Percentiles rank a stretch among this genome's conserved stretches.
These are phyloP conservation scores for Metellina segmentata DNA, from an alignment of 2,888 invertebrate species.

Conservation along the genomic window DNA sequence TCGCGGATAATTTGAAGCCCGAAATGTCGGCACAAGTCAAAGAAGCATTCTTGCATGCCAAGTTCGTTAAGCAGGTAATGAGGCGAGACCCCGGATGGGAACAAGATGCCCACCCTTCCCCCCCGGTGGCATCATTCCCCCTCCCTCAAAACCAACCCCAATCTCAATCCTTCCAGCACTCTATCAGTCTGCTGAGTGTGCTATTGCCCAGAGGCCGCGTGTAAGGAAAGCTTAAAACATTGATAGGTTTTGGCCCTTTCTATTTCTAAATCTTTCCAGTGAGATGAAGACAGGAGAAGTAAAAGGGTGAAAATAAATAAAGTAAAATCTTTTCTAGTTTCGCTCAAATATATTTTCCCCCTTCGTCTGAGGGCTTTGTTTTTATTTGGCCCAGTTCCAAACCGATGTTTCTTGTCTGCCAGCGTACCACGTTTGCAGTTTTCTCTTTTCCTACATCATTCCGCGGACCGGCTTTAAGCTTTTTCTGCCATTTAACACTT, in stretches of 20 bases:
- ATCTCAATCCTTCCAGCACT: background rate
- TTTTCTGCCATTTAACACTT: slow-evolving; percentile 68
- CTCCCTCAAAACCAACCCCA: background rate
- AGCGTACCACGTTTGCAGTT: slow-evolving; percentile 59
- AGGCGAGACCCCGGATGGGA: slow-evolving; percentile 36
- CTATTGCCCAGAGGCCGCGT: slow-evolving; percentile 25
- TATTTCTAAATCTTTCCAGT: slow-evolving; percentile 52
- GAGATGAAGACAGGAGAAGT: slow-evolving; percentile 36
- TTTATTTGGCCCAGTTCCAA: slow-evolving; percentile 62
- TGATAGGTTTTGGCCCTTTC: slow-evolving; percentile 47
- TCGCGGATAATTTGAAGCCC: background rate
- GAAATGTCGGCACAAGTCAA: background rate
- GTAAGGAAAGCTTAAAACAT: slow-evolving; percentile 49
- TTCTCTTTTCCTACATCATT: slow-evolving; percentile 48
- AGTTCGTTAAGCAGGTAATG: slow-evolving; percentile 69
- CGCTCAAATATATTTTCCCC: background rate
- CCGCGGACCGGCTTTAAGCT: slow-evolving; percentile 40
- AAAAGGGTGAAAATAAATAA: slow-evolving; percentile 41
- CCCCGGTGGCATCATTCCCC: background rate
- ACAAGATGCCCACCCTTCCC: slow-evolving; percentile 18
- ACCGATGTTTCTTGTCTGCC: slow-evolving; percentile 60
- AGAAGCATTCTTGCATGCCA: slow-evolving; percentile 38
- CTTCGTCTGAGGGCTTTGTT: slow-evolving; percentile 37
- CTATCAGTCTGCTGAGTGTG: slow-evolving; percentile 40
- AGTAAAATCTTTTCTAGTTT: slow-evolving; percentile 50